A percentile compares a stretch with the other conserved stretches of the same genome.
phyloP scores from a whole-genome alignment of 2,113 vertebrate species.

The Bubo blakistoni region DNA sequence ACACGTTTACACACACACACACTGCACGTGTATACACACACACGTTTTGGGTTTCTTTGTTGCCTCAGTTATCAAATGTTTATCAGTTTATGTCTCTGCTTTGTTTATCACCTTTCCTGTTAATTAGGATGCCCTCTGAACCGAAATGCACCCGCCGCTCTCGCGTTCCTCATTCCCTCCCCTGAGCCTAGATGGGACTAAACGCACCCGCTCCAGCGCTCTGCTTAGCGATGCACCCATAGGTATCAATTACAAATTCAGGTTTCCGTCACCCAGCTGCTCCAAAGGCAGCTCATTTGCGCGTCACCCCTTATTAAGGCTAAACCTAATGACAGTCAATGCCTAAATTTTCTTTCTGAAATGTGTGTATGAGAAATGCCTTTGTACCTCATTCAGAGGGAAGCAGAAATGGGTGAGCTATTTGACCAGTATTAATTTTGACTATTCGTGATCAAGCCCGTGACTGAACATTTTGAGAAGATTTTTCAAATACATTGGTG shows the following conservation, averaged over 20 bases:
- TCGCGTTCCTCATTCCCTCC: neutral
- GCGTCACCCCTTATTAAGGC: neutral
- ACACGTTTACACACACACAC: no score
- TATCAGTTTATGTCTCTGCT: neutral
- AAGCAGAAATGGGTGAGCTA: neutral
- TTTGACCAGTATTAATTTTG: neutral
- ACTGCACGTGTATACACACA: no score
- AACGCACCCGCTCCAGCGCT: rapidly evolving
- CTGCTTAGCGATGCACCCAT: rapidly evolving
- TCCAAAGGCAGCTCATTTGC: neutral
- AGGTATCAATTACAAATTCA: neutral
- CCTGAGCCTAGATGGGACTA: rapidly evolving
- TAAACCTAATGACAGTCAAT: neutral
- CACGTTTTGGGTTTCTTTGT: no score
- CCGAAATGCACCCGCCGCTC: rapidly evolving
- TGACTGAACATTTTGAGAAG: neutral
- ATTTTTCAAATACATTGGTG: neutral
- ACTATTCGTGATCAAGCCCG: neutral
- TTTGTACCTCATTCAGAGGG: neutral
- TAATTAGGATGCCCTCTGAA: neutral
- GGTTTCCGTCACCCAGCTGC: neutral
- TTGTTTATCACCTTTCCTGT: neutral
- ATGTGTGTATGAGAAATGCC: rapidly evolving
- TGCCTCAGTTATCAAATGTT: neutral
- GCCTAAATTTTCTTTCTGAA: rapidly evolving